Evolutionary conservation across 92 coral and sea anemone genomes (phyloP), one percentile per base, ranked within the genome.

Genomic region (Galaxea fascicularis): DNA sequence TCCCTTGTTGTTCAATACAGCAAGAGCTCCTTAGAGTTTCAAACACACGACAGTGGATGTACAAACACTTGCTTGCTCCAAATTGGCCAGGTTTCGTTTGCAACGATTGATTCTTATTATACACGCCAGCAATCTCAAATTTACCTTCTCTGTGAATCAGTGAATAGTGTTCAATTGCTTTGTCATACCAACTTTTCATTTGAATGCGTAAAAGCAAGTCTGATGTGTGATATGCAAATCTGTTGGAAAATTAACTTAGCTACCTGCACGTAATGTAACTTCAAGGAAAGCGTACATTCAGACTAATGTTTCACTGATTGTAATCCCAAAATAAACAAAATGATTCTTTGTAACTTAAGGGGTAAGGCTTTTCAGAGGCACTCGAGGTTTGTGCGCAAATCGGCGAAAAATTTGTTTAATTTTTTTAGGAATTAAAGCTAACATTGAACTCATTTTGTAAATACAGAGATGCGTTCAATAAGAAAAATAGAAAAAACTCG

Each of bases 191-290:
- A 13, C 21, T 49, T 79, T 51, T 27, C 9, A 11, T 65, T 17
- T 14, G 7, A 28, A 15, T 27, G 53, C 20, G 25, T 28, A 17
- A 44, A 51, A 71, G n/a, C 84, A 45, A 30, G 20, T 17, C n/a
- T n/a, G n/a, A 68, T 51, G 49, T 79, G 75, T 24, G 28, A 8
- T 67, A 79, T 79, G 84, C 84, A 79, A 79, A 79, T 79, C 49
- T 28, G 20, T 25, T 4, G 51, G 29, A 47, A 47, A 79, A 79
- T 79, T n/a, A 20, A 52, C 15, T 79, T 24, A 51, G 6, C 12
- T 51, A 30, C 30, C 74, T n/a, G 26, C 54, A 68, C 47, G 28
- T 28, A n/a, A 30, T 16, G 58, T 44, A 27, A 3, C 59, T 46
- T 78, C 45, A 63, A 18, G 22, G 62, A 24, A 5, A 20, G 21